Conservation (phyloP, 2,888 invertebrate genomes). For the Drosophila anomelani region DNA sequence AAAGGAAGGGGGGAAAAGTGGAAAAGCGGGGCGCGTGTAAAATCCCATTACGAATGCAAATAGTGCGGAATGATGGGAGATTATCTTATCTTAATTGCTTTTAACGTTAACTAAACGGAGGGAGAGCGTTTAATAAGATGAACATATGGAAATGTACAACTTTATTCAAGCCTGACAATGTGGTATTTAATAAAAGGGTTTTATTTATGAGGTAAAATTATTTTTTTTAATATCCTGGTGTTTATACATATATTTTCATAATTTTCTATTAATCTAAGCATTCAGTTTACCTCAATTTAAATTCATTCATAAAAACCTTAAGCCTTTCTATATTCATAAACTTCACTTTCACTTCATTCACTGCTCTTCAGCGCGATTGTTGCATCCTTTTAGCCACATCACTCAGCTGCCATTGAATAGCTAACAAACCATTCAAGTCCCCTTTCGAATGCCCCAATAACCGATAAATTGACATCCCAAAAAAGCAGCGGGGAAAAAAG, state of each 20-base stretch:
- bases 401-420: constrained; percentile 30
- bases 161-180: background rate
- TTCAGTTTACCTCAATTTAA: background rate
- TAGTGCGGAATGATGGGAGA: constrained; percentile 45
- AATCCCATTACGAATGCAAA: constrained; percentile 67
- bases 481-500: constrained; percentile 28
- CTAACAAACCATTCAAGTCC: constrained; percentile 22
- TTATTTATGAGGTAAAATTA: too few relatives aligned
- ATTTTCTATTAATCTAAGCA: too few relatives aligned
- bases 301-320: constrained; percentile 1
- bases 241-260: background rate
- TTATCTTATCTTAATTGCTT: constrained; percentile 43
- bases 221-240: background rate
- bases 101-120: constrained; percentile 23
- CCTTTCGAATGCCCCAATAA: constrained; percentile 29
- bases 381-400: constrained; percentile 37
- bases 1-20: constrained; percentile 12
- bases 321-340: background rate
- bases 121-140: constrained; percentile 25
- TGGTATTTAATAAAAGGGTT: background rate
- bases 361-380: constrained; percentile 9
- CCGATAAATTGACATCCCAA: constrained; percentile 39
- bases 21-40: constrained; percentile 41
- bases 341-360: constrained; percentile 21
- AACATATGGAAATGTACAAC: background rate